Percentiles rank a stretch among this genome's conserved stretches.
Conservation (phyloP, 2,113 vertebrate genomes). For the Daphoenositta chrysoptera region DNA sequence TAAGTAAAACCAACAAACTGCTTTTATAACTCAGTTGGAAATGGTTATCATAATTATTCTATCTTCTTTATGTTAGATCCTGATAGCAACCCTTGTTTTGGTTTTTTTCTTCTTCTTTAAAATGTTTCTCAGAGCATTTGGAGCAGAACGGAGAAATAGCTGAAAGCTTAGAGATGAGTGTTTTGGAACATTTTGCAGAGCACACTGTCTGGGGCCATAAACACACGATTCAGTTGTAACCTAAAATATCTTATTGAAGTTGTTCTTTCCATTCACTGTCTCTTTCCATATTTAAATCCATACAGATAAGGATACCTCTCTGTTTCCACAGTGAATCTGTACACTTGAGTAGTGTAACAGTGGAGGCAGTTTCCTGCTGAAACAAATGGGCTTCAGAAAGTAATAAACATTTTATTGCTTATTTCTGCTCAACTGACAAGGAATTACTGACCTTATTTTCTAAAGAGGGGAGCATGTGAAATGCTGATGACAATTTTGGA, state of each 20-base stretch:
- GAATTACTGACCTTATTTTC: neutral
- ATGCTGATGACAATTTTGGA: neutral
- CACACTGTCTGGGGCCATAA: neutral
- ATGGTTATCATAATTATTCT: neutral
- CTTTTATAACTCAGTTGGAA: neutral
- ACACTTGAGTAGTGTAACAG: neutral
- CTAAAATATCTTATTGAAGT: constrained; percentile 30
- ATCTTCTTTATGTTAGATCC: neutral
- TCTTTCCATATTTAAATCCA: constrained; percentile 27
- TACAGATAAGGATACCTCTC: constrained; percentile 2
- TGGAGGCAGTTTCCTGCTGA: neutral
- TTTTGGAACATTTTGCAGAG: constrained; percentile 21
- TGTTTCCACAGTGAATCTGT: neutral
- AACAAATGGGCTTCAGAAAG: neutral
- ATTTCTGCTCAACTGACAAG: neutral
- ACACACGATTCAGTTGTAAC: neutral
- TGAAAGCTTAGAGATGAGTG: neutral
- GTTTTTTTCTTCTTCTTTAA: neutral
- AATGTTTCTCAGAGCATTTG: neutral
- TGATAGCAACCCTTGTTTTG: neutral
- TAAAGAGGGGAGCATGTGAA: neutral
- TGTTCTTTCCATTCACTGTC: constrained; percentile 31
- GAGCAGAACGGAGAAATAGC: neutral
- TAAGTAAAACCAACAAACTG: neutral
- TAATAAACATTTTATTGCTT: neutral